Evolutionary conservation across 2,888 invertebrate genomes (phyloP), one percentile per base, ranked within the genome.

Genomic region (Scaptomyza reducta): DNA sequence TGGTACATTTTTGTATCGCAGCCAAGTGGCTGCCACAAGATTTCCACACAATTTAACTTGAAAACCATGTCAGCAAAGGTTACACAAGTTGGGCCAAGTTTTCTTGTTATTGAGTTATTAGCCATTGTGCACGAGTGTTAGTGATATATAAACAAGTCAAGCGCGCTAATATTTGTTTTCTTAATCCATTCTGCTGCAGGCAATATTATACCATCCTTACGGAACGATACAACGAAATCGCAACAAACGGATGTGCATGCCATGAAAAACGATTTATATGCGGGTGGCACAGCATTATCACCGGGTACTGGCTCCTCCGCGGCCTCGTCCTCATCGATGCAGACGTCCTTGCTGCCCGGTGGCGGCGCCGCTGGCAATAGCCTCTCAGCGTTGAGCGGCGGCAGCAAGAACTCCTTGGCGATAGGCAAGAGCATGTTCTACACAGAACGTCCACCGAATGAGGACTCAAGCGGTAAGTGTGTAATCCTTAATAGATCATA

Each of bases 371-470:
- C 79, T 10, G 89, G 90, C 56, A 87, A 89, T 69, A 80, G 88
- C 45, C 70, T 89, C 18, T 72, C 86, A 5, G 79, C 81, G 4
- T 33, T 83, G 41, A 85, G 81, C 61, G 76, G 78, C 51, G 80
- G 80, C 56, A 68, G 73, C 76, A 92, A 92, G 66, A 91, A 91
- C 18, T 90, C 90, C 13, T 75, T 91, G 72, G 91, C 92, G 87
- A 91, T 92, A 88, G 92, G 92, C 51, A 92, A 92, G 63, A 92
- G 91, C 77, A 90, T 91, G 77, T 92, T 91, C 70, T 91, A 91
- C 55, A 92, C 92, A 14, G 92, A 92, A 75, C 89, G 90, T 79
- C 92, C 92, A 87, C 91, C 92, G 76, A 91, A 91, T 70, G 91
- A 92, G 46, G 90, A 89, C 69, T 89, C 90, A 60, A 89, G 90